These are phyloP conservation scores for Xanthia togata DNA, from an alignment of 2,888 invertebrate species.

Conservation along the genomic window DNA sequence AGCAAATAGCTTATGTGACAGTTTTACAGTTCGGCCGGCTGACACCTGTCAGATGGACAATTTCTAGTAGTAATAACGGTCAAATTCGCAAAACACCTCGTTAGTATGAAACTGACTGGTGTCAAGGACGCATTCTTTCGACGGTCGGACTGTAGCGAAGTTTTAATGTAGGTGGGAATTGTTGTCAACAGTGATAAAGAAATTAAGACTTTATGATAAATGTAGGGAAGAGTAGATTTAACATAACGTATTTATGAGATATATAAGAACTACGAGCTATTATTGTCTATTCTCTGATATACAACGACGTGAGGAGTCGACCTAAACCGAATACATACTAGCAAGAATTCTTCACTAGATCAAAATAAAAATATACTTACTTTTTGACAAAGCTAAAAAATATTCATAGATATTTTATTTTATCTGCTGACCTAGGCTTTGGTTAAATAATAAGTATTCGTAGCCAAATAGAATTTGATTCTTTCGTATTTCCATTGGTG, in stretches of 20 bases:
- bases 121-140: too few species aligned
- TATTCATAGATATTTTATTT: not conserved
- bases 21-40: too few species aligned
- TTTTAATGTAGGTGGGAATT: too few species aligned
- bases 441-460: not conserved
- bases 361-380: not conserved
- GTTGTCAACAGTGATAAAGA: too few species aligned
- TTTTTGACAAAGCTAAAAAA: not conserved
- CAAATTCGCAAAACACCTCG: too few species aligned
- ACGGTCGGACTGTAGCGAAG: too few species aligned
- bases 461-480: not conserved
- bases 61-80: too few species aligned
- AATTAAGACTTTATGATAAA: too few species aligned
- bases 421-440: not conserved
- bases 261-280: conserved; percentile 67
- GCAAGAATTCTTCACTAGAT: conserved; percentile 3
- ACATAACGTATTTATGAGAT: conserved; percentile 39
- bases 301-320: conserved; percentile 49
- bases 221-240: conserved; percentile 51
- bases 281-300: conserved; percentile 78
- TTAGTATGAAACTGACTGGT: too few species aligned
- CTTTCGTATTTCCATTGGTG: conserved; percentile 25
- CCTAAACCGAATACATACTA: conserved; percentile 26
- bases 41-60: too few species aligned
- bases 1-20: too few species aligned